Evolutionary conservation across 2,113 vertebrate species (phyloP), one percentile per base, ranked within the genome.

Genomic region (Excalfactoria chinensis): DNA sequence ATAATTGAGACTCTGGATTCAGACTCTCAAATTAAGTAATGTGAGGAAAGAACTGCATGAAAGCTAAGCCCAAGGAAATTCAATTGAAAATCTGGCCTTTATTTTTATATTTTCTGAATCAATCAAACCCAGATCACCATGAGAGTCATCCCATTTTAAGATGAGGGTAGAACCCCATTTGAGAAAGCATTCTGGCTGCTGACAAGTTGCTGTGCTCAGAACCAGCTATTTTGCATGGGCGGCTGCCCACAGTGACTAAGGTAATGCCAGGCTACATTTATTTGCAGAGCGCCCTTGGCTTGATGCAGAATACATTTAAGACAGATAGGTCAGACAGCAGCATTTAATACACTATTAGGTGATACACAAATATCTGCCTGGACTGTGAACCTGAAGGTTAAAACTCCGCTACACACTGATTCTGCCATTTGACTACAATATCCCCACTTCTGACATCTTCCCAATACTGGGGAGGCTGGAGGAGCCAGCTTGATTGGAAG

Each of bases 351-450:
- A 37, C 41, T 62, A 25, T n/a, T 22, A 62, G 28, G 21, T 9
- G 7, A 20, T 13, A 13, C 26, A 66, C 40, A 70, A 79, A 32
- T 83, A 21, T 1, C 23, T 3, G 0, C 49, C 49, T 86, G 32
- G 23, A 60, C 49, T 75, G 4, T 30, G 56, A 4, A 2, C 12
- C 32, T n/a, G 34, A 2, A 44, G 28, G 7, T 1, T 44, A 43
- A 44, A 25, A 49, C 62, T 51, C 2, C 44, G 28, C 44, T 49
- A 13, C 30, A 12, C 2, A 7, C 48, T 2, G 8, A 8, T 66
- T 66, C 77, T 74, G 25, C 44, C 0, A 0, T n/a, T 75, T 75
- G 46, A 13, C 41, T 40, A n/a, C 58, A 40, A 44, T 12, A 62
- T 60, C 43, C 63, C 44, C 67, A 44, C 35, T 62, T 62, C 35